Evolutionary conservation across 1,140 invertebrate genomes (phyloP).

Genomic region (Hetaerina americana): DNA sequence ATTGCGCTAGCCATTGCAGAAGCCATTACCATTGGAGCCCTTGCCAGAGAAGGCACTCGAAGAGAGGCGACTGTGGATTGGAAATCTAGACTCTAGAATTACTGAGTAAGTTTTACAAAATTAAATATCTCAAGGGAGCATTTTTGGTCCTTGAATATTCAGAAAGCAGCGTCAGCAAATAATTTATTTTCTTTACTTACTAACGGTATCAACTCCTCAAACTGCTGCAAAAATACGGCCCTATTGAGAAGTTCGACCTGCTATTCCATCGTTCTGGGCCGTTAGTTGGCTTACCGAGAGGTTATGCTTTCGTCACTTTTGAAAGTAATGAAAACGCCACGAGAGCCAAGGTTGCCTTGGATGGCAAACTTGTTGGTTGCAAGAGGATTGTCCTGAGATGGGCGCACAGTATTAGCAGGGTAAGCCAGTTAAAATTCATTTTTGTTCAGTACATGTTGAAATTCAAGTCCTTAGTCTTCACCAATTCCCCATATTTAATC

Average conservation of each 20-base stretch:
- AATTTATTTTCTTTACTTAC: constrained; percentile 28
- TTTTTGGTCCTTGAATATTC: background rate
- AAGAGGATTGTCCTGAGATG: constrained; percentile 67
- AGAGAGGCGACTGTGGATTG: constrained; percentile 74
- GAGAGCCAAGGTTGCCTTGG: constrained; percentile 49
- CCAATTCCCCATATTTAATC: too few species aligned
- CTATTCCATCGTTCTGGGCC: constrained; percentile 82
- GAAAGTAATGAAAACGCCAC: constrained; percentile 46
- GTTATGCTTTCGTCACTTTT: constrained; percentile 89
- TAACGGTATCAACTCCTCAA: constrained; percentile 87
- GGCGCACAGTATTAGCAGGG: constrained; percentile 60
- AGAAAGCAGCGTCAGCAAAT: constrained; percentile 4
- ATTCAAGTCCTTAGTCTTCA: too few species aligned
- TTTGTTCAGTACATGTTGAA: too few species aligned
- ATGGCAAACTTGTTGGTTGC: constrained; percentile 58
- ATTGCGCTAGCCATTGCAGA: background rate
- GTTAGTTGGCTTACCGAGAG: constrained; percentile 70
- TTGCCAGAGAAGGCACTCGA: constrained; percentile 40
- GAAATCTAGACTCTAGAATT: constrained; percentile 72
- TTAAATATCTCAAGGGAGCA: background rate
- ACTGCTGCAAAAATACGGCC: constrained; percentile 83
- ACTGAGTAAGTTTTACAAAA: constrained; percentile 71
- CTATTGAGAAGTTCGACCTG: constrained; percentile 86
- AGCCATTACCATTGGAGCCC: constrained; percentile 43
- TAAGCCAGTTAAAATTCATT: too few species aligned